Conservation (phyloP, 2,888 invertebrate species). For the Stegana nigrithorax region DNA sequence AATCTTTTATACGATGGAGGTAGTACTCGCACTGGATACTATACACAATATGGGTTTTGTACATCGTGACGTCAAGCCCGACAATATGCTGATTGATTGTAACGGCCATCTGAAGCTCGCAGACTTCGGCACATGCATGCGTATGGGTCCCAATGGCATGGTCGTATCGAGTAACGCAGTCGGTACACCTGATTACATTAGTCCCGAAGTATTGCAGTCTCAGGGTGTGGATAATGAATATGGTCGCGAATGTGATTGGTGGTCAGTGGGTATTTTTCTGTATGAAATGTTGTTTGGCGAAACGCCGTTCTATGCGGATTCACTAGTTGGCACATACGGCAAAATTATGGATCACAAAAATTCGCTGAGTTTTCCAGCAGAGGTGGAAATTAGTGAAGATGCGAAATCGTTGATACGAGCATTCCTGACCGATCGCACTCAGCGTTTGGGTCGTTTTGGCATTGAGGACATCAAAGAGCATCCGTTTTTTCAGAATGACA, state of each 20-base stretch:
- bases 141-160: constrained; percentile 95
- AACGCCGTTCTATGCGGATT: constrained; percentile 99
- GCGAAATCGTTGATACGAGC: constrained; percentile 91
- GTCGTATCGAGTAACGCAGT: constrained; percentile 98
- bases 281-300: constrained; percentile 99
- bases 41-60: constrained; percentile 99
- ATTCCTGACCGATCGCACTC: constrained; percentile 91
- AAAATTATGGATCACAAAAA: constrained; percentile 99
- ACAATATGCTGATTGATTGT: constrained; percentile 96
- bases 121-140: constrained; percentile 99
- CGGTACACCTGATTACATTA: constrained; percentile 99
- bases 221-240: constrained; percentile 96
- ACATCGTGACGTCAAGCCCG: constrained; percentile 97
- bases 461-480: constrained; percentile 95
- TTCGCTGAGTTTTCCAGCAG: constrained; percentile 94
- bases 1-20: constrained; percentile 97
- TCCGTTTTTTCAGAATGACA: constrained; percentile 94
- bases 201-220: constrained; percentile 97
- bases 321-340: constrained; percentile 96
- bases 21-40: constrained; percentile 95
- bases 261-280: constrained; percentile 98
- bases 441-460: constrained; percentile 90
- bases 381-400: constrained; percentile 90
- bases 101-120: constrained; percentile 97
- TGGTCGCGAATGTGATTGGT: constrained; percentile 98